These are phyloP conservation scores for Drosophila emarginata DNA, from an alignment of 2,888 invertebrate species.

Conservation along the genomic window DNA sequence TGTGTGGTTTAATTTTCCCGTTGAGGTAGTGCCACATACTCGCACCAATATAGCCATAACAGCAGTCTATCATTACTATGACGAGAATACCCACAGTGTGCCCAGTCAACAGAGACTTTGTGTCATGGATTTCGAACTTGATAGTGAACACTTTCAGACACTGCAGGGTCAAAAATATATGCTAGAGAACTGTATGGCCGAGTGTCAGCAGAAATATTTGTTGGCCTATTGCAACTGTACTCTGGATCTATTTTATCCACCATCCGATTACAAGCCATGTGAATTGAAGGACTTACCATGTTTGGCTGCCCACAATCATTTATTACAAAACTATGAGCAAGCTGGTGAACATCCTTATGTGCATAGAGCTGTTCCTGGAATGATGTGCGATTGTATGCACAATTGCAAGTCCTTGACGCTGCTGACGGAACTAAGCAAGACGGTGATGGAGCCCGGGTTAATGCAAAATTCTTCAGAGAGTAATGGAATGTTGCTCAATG, in stretches of 20 bases:
- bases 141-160: conserved; percentile 54
- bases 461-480: neutral
- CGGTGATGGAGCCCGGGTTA: conserved; percentile 33
- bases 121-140: conserved; percentile 67
- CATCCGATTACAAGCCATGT: conserved; percentile 65
- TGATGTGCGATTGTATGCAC: conserved; percentile 77
- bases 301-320: conserved; percentile 65
- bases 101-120: conserved; percentile 64
- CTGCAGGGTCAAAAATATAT: conserved; percentile 72
- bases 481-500: conserved; percentile 70
- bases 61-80: conserved; percentile 64
- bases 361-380: conserved; percentile 50
- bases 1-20: conserved; percentile 65
- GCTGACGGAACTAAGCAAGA: conserved; percentile 57
- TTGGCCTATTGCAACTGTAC: conserved; percentile 77
- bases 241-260: conserved; percentile 76
- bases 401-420: conserved; percentile 78
- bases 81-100: conserved; percentile 55
- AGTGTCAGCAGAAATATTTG: conserved; percentile 76
- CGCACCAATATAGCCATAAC: conserved; percentile 59
- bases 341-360: conserved; percentile 66
- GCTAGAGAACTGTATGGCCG: conserved; percentile 73
- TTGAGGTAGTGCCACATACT: conserved; percentile 54
- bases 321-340: conserved; percentile 57
- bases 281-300: conserved; percentile 72